Conservation (phyloP, 64 coral and sea anemone species). For the Montipora efflorescens region DNA sequence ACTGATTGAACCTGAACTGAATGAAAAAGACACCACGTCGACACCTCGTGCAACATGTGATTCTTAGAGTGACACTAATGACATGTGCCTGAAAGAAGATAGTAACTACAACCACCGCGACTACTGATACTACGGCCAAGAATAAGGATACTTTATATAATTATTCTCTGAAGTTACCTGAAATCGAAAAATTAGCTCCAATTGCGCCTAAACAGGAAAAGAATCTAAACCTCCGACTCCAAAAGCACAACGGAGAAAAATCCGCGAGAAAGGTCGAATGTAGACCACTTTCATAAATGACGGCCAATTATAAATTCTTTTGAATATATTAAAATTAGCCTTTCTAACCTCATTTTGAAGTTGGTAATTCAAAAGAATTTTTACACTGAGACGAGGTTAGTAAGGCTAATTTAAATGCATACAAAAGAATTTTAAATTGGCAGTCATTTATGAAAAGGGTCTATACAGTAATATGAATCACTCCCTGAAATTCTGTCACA, state of each 20-base stretch:
- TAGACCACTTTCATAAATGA: too few relatives aligned
- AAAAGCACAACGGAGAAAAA: slow-evolving; percentile 17
- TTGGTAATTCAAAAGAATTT: too few relatives aligned
- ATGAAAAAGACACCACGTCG: slow-evolving; percentile 13
- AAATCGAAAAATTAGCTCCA: slow-evolving; percentile 22
- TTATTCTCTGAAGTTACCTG: slow-evolving; percentile 29
- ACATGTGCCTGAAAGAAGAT: slow-evolving; percentile 10
- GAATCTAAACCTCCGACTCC: not conserved
- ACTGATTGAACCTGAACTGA: slow-evolving; percentile 14
- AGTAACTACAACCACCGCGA: slow-evolving; percentile 13
- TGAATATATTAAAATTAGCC: too few relatives aligned
- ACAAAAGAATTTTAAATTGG: too few relatives aligned
- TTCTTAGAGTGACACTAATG: slow-evolving; percentile 12
- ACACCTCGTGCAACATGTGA: not conserved
- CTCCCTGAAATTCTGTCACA: not conserved
- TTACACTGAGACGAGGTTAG: too few relatives aligned
- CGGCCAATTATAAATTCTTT: too few relatives aligned
- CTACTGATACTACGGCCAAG: slow-evolving; percentile 34
- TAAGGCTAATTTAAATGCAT: too few relatives aligned
- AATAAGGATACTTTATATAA: slow-evolving; percentile 38
- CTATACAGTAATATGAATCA: slow-evolving; percentile 10
- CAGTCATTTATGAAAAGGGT: too few relatives aligned
- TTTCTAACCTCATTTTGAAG: too few relatives aligned
- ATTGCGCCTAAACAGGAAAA: slow-evolving; percentile 3
- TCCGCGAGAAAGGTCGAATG: not conserved